A percentile compares a stretch with the other conserved stretches of the same genome.
phyloP scores from a whole-genome alignment of 2,797 vertebrate genomes.

The Sus cebifrons region DNA sequence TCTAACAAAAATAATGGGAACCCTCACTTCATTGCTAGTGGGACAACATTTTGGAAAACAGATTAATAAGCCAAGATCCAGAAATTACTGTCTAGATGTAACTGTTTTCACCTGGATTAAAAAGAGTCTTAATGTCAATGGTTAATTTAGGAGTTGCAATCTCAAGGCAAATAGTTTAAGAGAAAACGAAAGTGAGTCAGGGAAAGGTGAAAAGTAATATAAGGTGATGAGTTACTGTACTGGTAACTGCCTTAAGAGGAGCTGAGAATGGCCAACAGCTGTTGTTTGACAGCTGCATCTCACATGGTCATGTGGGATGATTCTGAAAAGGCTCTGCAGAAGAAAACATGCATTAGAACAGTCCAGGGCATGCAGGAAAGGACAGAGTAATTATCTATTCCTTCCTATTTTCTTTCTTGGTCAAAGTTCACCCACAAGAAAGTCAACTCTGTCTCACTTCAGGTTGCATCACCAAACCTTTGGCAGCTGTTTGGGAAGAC shows the following conservation, averaged over 20 bases:
- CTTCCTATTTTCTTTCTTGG: neutral
- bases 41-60: neutral
- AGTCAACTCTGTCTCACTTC: neutral
- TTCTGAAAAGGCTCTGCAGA: neutral
- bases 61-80: neutral
- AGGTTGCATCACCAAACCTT: neutral
- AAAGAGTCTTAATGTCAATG: neutral
- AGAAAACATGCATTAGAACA: neutral
- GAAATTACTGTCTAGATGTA: neutral
- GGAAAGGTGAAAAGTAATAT: neutral
- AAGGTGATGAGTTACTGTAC: neutral
- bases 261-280: neutral
- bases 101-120: neutral
- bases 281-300: neutral
- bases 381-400: neutral
- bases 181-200: neutral
- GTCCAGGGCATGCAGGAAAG: neutral
- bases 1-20: neutral
- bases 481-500: neutral
- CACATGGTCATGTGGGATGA: neutral
- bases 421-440: neutral
- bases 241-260: neutral
- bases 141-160: neutral
- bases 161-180: neutral
- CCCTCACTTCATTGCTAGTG: neutral